These are phyloP conservation scores for Morpho achilles DNA, from an alignment of 2,888 invertebrate species.

Conservation along the genomic window DNA sequence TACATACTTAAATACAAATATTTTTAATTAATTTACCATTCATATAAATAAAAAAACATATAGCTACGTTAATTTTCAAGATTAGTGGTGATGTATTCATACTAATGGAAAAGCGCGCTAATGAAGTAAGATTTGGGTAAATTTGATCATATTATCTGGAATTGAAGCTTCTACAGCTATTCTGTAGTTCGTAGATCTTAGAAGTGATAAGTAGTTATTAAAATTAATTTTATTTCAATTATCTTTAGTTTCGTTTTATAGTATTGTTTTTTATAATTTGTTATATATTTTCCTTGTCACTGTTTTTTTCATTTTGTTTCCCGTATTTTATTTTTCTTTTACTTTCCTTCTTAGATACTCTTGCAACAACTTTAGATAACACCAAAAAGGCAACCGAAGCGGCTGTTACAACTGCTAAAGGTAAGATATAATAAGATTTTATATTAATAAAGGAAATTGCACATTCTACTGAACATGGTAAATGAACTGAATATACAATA, in stretches of 20 bases:
- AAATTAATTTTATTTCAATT: constrained; percentile 8
- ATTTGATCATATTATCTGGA: too few species aligned
- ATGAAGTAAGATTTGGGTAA: too few species aligned
- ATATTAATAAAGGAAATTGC: too few species aligned
- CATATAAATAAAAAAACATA: too few species aligned
- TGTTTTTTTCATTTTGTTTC: constrained; percentile 9
- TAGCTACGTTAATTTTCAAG: too few species aligned
- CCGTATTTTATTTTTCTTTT: constrained; percentile 18
- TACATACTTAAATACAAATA: too few species aligned
- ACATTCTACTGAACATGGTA: background rate
- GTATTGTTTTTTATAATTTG: constrained; percentile 9
- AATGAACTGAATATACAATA: background rate
- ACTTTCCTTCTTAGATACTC: constrained; percentile 50
- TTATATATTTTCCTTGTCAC: constrained; percentile 8
- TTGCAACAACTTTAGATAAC: constrained; percentile 61
- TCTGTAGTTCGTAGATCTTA: too few species aligned
- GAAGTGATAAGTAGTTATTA: too few species aligned
- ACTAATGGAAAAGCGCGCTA: too few species aligned
- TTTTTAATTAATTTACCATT: too few species aligned
- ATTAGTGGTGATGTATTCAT: too few species aligned
- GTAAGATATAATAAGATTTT: constrained; percentile 39
- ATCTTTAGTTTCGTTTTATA: constrained; percentile 22
- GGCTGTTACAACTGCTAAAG: constrained; percentile 65
- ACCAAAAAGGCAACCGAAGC: constrained; percentile 70
- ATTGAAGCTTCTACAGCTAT: too few species aligned